Percentiles rank a stretch among this genome's conserved stretches.
These are phyloP conservation scores for Phengaris arion DNA, from an alignment of 2,888 invertebrate genomes.

Conservation along the genomic window DNA sequence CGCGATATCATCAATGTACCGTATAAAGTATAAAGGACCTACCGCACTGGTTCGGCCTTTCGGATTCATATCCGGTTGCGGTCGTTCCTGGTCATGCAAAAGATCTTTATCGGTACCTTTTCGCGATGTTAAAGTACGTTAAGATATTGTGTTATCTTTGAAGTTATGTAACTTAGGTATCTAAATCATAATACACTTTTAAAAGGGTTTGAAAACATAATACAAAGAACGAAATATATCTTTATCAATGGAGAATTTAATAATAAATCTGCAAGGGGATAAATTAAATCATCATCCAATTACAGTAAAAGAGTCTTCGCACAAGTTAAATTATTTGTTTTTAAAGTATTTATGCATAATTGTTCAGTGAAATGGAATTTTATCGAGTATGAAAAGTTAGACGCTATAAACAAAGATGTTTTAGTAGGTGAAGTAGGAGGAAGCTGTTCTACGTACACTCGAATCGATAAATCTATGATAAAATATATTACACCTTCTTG, in stretches of 20 bases:
- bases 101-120: conserved; percentile 9
- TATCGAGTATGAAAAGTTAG: conserved; percentile 30
- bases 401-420: conserved; percentile 14
- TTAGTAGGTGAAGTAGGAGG: neutral
- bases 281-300: neutral
- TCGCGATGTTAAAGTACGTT: neutral
- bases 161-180: too few species aligned
- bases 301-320: neutral
- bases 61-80: conserved; percentile 1
- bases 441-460: conserved; percentile 27
- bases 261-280: too few species aligned
- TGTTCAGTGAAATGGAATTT: conserved; percentile 27
- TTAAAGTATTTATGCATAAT: conserved; percentile 29
- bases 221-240: too few species aligned
- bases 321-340: conserved; percentile 23
- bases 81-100: conserved; percentile 13
- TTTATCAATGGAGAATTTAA: too few species aligned
- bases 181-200: too few species aligned
- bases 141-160: neutral
- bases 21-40: too few species aligned
- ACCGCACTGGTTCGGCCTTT: neutral
- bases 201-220: too few species aligned
- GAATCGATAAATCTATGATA: neutral
- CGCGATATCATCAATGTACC: neutral
- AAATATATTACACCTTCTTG: neutral